A percentile compares a stretch with the other conserved stretches of the same genome.
Evolutionary conservation across 92 coral and sea anemone genomes (phyloP).

Genomic region (Siderastrea siderea): DNA sequence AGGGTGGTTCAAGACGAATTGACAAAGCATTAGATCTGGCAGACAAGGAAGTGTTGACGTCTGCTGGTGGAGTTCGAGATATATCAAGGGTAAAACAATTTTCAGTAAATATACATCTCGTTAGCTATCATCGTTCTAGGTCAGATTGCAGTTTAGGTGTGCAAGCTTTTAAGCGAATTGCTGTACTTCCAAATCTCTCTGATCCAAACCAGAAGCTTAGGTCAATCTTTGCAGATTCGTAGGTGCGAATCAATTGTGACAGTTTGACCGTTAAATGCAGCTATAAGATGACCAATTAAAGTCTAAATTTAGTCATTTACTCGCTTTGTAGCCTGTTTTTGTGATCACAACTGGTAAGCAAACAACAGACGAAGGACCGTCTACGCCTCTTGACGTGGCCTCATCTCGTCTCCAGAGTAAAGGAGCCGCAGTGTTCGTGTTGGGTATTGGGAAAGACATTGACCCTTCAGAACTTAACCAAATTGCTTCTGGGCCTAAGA

Average conservation of each 20-base stretch:
- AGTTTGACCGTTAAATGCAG: too few species aligned
- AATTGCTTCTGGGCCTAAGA: constrained; percentile 59
- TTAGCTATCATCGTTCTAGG: too few species aligned
- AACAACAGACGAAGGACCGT: constrained; percentile 52
- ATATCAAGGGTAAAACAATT: constrained; percentile 8
- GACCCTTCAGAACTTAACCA: constrained; percentile 50
- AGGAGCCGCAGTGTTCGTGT: constrained; percentile 57
- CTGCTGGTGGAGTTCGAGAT: constrained; percentile 54
- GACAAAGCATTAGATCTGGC: constrained; percentile 84
- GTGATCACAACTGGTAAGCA: constrained; percentile 64
- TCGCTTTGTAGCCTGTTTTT: neutral
- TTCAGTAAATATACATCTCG: too few species aligned
- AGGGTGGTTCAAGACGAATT: constrained; percentile 73
- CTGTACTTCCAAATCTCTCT: too few species aligned
- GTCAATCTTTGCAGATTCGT: too few species aligned
- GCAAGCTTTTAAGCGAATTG: too few species aligned
- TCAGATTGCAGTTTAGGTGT: too few species aligned
- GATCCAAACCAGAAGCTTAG: too few species aligned
- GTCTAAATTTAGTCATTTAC: neutral
- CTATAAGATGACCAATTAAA: too few species aligned
- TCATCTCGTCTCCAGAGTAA: constrained; percentile 39
- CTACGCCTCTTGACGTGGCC: constrained; percentile 42
- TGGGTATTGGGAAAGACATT: constrained; percentile 60
- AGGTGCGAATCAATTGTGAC: too few species aligned
- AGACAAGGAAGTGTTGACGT: constrained; percentile 76